A percentile compares a stretch with the other conserved stretches of the same genome.
Conservation (phyloP, 2,888 invertebrate species). For the Ceriagrion tenellum region DNA sequence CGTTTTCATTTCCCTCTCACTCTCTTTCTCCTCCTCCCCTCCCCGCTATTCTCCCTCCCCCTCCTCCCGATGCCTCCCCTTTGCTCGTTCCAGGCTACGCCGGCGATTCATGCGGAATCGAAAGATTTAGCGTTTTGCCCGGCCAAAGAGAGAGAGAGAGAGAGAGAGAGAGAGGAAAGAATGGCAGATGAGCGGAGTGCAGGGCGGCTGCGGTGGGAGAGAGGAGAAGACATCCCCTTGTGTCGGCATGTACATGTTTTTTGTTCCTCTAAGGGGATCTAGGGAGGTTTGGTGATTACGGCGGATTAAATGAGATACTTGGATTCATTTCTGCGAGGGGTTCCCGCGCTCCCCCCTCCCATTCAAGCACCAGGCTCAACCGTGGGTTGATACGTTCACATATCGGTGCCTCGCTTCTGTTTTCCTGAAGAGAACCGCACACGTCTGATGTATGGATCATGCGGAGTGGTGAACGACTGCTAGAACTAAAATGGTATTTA, state of each 20-base stretch:
- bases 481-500: too few species aligned
- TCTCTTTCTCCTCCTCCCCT: background rate
- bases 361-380: background rate
- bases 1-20: background rate
- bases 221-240: background rate
- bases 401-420: background rate
- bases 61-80: background rate
- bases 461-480: too few species aligned
- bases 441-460: too few species aligned
- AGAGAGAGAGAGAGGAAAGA: background rate
- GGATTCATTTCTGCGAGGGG: constrained; percentile 5
- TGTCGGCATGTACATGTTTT: background rate
- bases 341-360: background rate
- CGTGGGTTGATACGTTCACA: background rate
- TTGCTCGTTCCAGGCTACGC: background rate
- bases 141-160: background rate
- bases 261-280: background rate
- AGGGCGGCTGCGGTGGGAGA: background rate
- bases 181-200: background rate
- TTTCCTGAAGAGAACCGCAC: background rate
- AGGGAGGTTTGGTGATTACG: constrained; percentile 31
- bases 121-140: constrained; percentile 32
- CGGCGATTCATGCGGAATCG: constrained; percentile 32
- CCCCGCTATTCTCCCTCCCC: background rate
- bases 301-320: constrained; percentile 26